phyloP scores from a whole-genome alignment of 2,113 vertebrate species.

The Ptychochromis oligacanthus region DNA sequence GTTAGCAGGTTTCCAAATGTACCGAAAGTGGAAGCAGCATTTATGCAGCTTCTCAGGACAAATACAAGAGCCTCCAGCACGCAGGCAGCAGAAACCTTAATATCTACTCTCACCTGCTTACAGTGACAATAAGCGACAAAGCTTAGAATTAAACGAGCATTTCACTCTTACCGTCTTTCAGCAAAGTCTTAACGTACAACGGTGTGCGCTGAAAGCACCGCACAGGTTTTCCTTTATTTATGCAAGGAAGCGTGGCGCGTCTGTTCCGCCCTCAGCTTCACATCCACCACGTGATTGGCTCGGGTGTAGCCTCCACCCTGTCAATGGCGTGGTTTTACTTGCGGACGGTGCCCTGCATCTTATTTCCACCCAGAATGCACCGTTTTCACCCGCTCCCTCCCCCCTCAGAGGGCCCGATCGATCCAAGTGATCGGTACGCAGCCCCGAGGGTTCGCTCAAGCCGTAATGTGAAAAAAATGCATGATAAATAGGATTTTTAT shows the following conservation, averaged over 20 bases:
- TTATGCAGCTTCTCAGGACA: not conserved
- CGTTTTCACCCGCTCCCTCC: constrained; percentile 21
- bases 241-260: constrained; percentile 74
- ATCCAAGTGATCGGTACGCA: not conserved
- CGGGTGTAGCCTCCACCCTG: constrained; percentile 54
- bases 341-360: constrained; percentile 85
- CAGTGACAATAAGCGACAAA: accelerated
- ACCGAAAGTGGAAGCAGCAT: not conserved
- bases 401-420: not conserved
- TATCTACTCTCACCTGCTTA: not conserved
- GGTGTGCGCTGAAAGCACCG: not conserved
- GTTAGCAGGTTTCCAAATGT: not conserved
- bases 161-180: constrained; percentile 37
- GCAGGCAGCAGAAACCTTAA: not conserved
- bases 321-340: constrained; percentile 83
- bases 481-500: not conserved
- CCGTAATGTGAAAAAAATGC: no score
- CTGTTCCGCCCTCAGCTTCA: constrained; percentile 73
- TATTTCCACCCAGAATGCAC: constrained; percentile 96
- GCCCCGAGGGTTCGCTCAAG: no score
- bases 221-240: constrained; percentile 53
- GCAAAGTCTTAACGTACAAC: not conserved
- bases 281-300: constrained; percentile 82
- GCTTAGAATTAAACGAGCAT: accelerated
- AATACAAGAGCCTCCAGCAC: not conserved